Evolutionary conservation across 2,888 invertebrate species (phyloP), one percentile per base, ranked within the genome.

Genomic region (Omphaloscelis lunosa): DNA sequence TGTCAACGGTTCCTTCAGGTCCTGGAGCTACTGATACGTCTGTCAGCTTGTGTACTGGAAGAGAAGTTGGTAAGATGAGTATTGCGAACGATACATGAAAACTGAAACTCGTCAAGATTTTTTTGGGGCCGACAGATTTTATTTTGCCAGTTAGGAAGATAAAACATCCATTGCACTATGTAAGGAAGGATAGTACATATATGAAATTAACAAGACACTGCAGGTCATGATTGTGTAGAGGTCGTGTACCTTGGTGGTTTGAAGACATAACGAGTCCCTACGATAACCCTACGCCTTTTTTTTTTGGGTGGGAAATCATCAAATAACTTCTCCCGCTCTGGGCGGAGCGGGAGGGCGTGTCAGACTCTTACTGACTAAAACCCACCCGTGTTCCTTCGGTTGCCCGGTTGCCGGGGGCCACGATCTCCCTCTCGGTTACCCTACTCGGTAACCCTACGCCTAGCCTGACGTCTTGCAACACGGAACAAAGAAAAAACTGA

Each of bases 41-140:
- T 0, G 93, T 94, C 51, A 96, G 78, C 87, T 95, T 95, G 89
- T 96, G 96, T 11, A 96, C 96, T 96, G 94, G 4, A 92, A 89
- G 39, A 59, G 41, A 66, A 68, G 7, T 74, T 34, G 20, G 8
- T 59, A 17, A 15, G n/a, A 11, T 56, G 17, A 53, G n/a, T 58
- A 8, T 58, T 27, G 29, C 1, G 27, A 59, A 17, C 15, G 27
- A 27, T 3, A 8, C 59, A 27, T 27, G 2, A 15, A 51, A 51
- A 51, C 7, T 48, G 27, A 51, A 29, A 29, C 48, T 45, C 12
- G 12, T 48, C 20, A 3, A 48, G 7, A 0, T 23, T 67, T 29
- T 29, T 23, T 29, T 9, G 27, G 12, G 1, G n/a, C n/a, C 12
- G 12, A n/a, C 11, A 56, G 56, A 12, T 56, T 56, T 56, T 56